Base-by-base conservation (phyloP, 2,888 invertebrate genomes). In the Leptinotarsa haldemani region DNA sequence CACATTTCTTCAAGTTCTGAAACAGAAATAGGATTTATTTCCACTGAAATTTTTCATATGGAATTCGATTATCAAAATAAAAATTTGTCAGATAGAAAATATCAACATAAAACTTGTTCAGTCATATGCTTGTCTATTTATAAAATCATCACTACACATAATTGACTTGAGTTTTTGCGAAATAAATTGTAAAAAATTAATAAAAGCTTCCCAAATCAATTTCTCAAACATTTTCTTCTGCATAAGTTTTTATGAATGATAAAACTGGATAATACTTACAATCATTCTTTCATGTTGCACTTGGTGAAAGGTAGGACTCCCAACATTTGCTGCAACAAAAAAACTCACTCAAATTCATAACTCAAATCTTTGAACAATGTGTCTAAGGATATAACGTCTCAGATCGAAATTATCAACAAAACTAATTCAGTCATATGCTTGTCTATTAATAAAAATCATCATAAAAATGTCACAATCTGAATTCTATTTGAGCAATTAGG, bases 111-210 rank as follows among this genome's bases (percentile, higher is more conserved):
- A 40, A 61, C 64, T 61, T 52, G 64, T 75, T 75, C 73, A 72
- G 75, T 75, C 73, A 75, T 75, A 73, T 75, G 75, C 73, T 75
- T 73, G 73, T 75, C 73, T 73, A 68, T 53, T 61, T 50, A 25
- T 67, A 65, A 52, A 15, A 71, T 15, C 46, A 30, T 25, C 22
- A 53, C 15, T 52, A 64, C 40, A 40, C 40, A 7, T 30, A 40
- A 40, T 40, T 9, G 9, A 40, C 40, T 9, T 40, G 9, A 40
- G 9, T 40, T 40, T 40, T 40, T 40, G 40, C 3, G 40, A 40
- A 7, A 7, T 40, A 40, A 0, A 40, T 40, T 40, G 40, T 40
- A 9, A 40, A 40, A 40, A 40, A 40, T 40, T 40, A 9, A 40
- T 40, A 40, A 30, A 30, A 30, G 30, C 30, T 30, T 30, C 9